A percentile compares a stretch with the other conserved stretches of the same genome.
phyloP scores from a whole-genome alignment of 2,888 invertebrate species.

The Deilephila elpenor region DNA sequence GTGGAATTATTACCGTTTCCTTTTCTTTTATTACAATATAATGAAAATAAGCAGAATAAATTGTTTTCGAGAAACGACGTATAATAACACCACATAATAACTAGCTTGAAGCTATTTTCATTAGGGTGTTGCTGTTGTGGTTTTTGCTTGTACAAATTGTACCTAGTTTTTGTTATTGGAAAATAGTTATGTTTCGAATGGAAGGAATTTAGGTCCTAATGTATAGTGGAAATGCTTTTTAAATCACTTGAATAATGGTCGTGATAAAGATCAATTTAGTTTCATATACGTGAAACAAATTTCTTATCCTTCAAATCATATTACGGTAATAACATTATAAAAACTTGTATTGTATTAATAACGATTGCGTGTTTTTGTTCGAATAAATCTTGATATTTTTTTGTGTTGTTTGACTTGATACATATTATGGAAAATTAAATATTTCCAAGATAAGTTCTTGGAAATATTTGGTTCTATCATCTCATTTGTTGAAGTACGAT shows the following conservation, averaged over 20 bases:
- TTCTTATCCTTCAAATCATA: neutral
- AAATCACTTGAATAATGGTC: neutral
- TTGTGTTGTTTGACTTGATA: neutral
- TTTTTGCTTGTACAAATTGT: slow-evolving; percentile 21
- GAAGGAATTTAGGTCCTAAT: neutral
- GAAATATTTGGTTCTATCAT: too few relatives aligned
- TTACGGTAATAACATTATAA: slow-evolving; percentile 2
- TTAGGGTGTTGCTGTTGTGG: slow-evolving; percentile 18
- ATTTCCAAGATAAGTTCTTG: too few relatives aligned
- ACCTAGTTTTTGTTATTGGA: neutral
- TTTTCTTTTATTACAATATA: slow-evolving; percentile 39
- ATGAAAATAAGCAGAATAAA: slow-evolving; percentile 42
- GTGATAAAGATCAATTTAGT: neutral
- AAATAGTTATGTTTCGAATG: slow-evolving; percentile 9
- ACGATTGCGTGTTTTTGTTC: neutral
- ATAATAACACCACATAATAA: slow-evolving; percentile 14
- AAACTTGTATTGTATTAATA: neutral
- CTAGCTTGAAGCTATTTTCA: slow-evolving; percentile 29
- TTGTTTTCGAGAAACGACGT: slow-evolving; percentile 28
- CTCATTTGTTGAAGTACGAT: too few relatives aligned
- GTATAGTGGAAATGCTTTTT: neutral
- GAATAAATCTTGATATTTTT: neutral
- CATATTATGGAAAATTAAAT: too few relatives aligned
- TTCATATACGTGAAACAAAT: neutral
- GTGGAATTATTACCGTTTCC: slow-evolving; percentile 40